Evolutionary conservation across 2,888 invertebrate genomes (phyloP), one percentile per base, ranked within the genome.

Genomic region (Drosophila maculinotata): DNA sequence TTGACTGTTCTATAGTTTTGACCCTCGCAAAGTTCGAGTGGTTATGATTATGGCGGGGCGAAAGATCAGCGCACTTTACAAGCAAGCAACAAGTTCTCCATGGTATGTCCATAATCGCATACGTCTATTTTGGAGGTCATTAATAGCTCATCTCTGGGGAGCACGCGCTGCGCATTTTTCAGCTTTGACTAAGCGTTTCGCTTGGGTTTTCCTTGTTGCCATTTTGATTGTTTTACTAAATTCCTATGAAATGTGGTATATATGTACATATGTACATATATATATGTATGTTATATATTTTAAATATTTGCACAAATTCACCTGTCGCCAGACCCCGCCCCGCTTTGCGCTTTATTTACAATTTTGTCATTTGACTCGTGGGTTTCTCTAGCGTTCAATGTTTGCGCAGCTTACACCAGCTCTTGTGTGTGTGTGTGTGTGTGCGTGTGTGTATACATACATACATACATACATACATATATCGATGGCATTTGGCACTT

Each of bases 1-100:
- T 81, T 81, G 81, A 81, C 81, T 86, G 83, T 44, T 76, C 80
- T 74, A 81, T 81, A 76, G 81, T 79, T 87, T 73, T 87, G 82
- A 84, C 82, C 82, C 82, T 83, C 82, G 73, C 79, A 78, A 84
- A 83, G 82, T 83, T 83, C 85, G 82, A 80, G 59, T 83, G 84
- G 52, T 47, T 53, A n/a, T 45, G 14, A 31, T 15, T 44, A n/a
- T 53, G 51, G 31, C 5, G 38, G 65, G 56, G 62, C 31, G 36
- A 82, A 79, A 86, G 86, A 83, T 80, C 81, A 78, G 63, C 86
- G 86, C 71, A 83, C 86, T 81, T 83, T 86, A 79, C 73, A 73
- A 56, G 57, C 60, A 53, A 54, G 57, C 60, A 53, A 54, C 39
- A 52, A 59, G 54, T 59, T 57, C 44, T 49, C 49, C 68, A 58